Evolutionary conservation across 2,888 invertebrate species (phyloP).

Genomic region (Epinotia ramella): DNA sequence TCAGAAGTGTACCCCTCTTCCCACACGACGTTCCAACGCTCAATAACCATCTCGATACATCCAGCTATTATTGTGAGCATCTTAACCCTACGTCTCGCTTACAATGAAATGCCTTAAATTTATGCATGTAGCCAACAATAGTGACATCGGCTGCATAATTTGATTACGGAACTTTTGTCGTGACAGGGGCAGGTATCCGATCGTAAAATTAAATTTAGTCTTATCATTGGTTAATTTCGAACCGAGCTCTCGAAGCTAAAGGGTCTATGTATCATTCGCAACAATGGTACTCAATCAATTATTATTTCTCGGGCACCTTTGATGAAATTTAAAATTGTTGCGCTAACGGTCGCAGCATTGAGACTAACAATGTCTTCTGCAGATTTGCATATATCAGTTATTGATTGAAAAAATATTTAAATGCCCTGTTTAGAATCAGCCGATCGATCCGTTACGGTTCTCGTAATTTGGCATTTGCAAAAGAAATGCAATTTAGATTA

Average conservation of each 20-base stretch:
- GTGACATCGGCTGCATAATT: slow-evolving; percentile 83
- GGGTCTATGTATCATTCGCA: slow-evolving; percentile 75
- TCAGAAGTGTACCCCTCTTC: slow-evolving; percentile 77
- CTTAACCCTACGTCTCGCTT: slow-evolving; percentile 75
- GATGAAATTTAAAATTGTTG: slow-evolving; percentile 81
- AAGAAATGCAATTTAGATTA: slow-evolving; percentile 68
- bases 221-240: slow-evolving; percentile 84
- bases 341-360: slow-evolving; percentile 82
- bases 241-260: slow-evolving; percentile 71
- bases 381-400: slow-evolving; percentile 83
- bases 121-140: slow-evolving; percentile 81
- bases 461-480: slow-evolving; percentile 67
- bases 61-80: slow-evolving; percentile 72
- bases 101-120: slow-evolving; percentile 80
- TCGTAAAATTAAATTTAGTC: slow-evolving; percentile 84
- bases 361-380: slow-evolving; percentile 71
- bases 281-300: slow-evolving; percentile 81
- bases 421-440: slow-evolving; percentile 74
- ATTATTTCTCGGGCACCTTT: slow-evolving; percentile 82
- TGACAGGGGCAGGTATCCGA: slow-evolving; percentile 78
- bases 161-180: slow-evolving; percentile 82
- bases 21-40: slow-evolving; percentile 80
- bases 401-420: slow-evolving; percentile 85
- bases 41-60: slow-evolving; percentile 76
- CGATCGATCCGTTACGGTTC: slow-evolving; percentile 81